Evolutionary conservation across 2,113 vertebrate species (phyloP).

Genomic region (Mesoclemmys tuberculata): DNA sequence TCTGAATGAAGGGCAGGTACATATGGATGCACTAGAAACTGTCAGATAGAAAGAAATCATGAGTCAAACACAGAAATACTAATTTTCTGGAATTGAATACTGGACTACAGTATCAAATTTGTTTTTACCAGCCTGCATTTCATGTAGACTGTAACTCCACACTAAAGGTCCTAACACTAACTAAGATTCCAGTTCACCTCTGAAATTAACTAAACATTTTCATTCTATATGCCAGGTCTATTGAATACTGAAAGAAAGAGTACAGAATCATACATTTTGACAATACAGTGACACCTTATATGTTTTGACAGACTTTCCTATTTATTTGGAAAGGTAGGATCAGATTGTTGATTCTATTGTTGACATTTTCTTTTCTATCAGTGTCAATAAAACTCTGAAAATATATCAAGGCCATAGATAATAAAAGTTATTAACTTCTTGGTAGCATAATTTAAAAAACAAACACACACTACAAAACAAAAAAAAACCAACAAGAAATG

Average conservation of each 20-base stretch:
- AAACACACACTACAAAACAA: background rate
- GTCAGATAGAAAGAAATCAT: background rate
- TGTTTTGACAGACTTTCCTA: background rate
- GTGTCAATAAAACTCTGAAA: conserved; percentile 6
- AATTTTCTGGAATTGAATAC: background rate
- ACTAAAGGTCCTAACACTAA: background rate
- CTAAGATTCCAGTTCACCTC: background rate
- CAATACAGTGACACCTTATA: background rate
- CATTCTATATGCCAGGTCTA: background rate
- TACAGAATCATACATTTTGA: background rate
- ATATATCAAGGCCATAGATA: background rate
- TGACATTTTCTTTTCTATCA: conserved; percentile 29
- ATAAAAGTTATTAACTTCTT: background rate
- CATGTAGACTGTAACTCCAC: background rate
- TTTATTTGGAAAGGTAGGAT: background rate
- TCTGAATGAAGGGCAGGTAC: background rate
- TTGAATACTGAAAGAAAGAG: background rate
- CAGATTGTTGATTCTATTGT: background rate
- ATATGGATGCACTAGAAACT: background rate
- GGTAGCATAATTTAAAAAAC: background rate
- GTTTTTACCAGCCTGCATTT: background rate
- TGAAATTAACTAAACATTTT: background rate
- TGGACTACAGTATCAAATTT: background rate
- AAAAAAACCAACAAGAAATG: background rate
- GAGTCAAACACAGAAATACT: background rate